Percentiles rank a stretch among this genome's conserved stretches.
phyloP scores from a whole-genome alignment of 2,113 vertebrate genomes.

The Cheilinus undulatus region DNA sequence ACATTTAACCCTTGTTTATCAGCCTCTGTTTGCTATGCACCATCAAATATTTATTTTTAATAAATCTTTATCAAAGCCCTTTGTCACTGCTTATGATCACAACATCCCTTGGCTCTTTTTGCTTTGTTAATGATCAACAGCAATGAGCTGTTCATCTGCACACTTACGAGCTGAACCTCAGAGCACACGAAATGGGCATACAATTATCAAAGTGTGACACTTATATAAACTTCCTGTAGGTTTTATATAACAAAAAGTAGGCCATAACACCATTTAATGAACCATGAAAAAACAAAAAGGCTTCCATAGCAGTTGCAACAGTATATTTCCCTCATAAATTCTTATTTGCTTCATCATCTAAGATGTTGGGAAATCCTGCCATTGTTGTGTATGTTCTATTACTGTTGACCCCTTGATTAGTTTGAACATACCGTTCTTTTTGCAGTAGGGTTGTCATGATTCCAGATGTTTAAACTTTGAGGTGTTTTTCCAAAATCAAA shows the following conservation, averaged over 20 bases:
- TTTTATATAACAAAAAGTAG: too few relatives aligned
- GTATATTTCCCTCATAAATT: background rate
- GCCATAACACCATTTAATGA: background rate
- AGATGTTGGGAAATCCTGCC: background rate
- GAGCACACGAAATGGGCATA: too few relatives aligned
- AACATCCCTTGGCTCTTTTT: too few relatives aligned
- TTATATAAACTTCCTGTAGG: background rate
- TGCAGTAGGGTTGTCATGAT: too few relatives aligned
- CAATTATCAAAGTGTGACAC: background rate
- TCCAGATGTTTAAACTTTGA: too few relatives aligned
- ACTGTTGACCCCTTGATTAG: too few relatives aligned
- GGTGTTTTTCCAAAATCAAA: too few relatives aligned
- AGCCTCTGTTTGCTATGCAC: conserved; percentile 23
- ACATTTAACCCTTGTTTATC: conserved; percentile 5
- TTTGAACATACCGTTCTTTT: too few relatives aligned
- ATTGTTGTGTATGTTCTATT: background rate
- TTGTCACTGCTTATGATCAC: too few relatives aligned
- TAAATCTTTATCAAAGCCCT: conserved; percentile 43
- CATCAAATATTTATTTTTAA: conserved; percentile 53
- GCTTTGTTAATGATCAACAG: too few relatives aligned
- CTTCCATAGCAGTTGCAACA: background rate
- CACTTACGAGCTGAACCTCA: background rate
- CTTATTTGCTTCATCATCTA: background rate
- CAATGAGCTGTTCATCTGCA: too few relatives aligned
- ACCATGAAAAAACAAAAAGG: background rate